Conservation (phyloP, 2,797 vertebrate genomes). For the Acanthurus leucopareius region DNA sequence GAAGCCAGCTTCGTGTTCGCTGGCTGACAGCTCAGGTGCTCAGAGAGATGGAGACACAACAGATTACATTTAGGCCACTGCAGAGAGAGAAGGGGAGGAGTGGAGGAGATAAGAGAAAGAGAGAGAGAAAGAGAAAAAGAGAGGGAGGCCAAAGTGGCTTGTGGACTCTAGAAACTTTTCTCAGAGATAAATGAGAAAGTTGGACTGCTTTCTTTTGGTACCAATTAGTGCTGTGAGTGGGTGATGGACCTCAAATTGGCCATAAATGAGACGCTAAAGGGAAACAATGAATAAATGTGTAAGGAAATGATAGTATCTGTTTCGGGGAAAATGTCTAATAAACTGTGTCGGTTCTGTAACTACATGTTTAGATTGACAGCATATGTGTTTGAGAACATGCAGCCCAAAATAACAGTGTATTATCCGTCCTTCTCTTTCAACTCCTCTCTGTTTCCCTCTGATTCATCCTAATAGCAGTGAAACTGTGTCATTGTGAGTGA, state of each 20-base stretch:
- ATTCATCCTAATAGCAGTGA: conserved; percentile 31
- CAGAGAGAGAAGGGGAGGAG: conserved; percentile 21
- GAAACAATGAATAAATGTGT: background rate
- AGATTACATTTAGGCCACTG: conserved; percentile 77
- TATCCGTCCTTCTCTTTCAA: background rate
- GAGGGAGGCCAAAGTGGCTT: conserved; percentile 43
- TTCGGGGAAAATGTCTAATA: no score
- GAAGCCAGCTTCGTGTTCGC: conserved; percentile 70
- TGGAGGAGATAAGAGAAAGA: background rate
- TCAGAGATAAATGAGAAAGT: conserved; percentile 47
- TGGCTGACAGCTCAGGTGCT: conserved; percentile 80
- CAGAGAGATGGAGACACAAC: conserved; percentile 81
- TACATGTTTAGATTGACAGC: background rate
- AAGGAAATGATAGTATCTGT: background rate
- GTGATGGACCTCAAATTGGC: background rate
- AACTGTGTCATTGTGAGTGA: conserved; percentile 32
- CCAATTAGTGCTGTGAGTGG: background rate
- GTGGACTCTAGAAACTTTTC: conserved; percentile 51
- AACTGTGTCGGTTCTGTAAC: background rate
- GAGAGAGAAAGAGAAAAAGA: background rate
- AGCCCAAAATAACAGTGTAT: background rate
- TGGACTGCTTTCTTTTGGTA: conserved; percentile 5
- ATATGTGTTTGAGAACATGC: background rate
- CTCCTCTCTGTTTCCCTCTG: background rate
- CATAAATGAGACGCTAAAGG: background rate